A percentile compares a stretch with the other conserved stretches of the same genome.
Conservation (phyloP, 1,140 invertebrate genomes). For the Conus ventricosus region DNA sequence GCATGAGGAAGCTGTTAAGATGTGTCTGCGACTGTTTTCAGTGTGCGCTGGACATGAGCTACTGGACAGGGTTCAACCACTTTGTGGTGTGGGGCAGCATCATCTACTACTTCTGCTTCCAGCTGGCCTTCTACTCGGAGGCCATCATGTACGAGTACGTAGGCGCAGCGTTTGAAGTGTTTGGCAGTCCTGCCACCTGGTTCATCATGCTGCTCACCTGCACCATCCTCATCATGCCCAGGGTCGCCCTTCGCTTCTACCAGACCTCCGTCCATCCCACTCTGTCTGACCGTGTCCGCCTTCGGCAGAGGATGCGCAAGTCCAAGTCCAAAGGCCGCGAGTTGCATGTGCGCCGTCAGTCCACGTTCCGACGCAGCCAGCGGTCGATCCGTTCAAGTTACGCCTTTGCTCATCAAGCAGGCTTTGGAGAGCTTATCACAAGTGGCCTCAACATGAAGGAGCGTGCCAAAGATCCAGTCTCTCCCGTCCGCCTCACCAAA, state of each 20-base stretch:
- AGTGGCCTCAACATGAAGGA: conserved; percentile 95
- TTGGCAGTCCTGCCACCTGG: conserved; percentile 92
- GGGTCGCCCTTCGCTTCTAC: conserved; percentile 88
- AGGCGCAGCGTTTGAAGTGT: conserved; percentile 67
- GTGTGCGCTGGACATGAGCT: conserved; percentile 97
- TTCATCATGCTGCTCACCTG: conserved; percentile 93
- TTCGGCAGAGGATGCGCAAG: conserved; percentile 81
- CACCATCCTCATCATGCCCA: conserved; percentile 90
- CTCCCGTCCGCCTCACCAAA: conserved; percentile 59
- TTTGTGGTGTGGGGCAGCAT: conserved; percentile 98
- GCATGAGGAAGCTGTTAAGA: too few relatives aligned
- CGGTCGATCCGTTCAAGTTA: conserved; percentile 95
- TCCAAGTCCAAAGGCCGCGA: conserved; percentile 80
- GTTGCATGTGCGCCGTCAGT: conserved; percentile 85
- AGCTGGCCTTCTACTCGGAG: conserved; percentile 77
- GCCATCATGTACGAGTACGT: conserved; percentile 70
- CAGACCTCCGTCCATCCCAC: conserved; percentile 82
- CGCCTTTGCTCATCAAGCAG: conserved; percentile 97
- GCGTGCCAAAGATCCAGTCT: conserved; percentile 40
- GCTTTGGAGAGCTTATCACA: conserved; percentile 97
- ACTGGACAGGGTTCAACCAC: conserved; percentile 99
- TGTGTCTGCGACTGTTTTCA: conserved; percentile 73
- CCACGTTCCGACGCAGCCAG: conserved; percentile 85
- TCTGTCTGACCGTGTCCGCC: conserved; percentile 91
- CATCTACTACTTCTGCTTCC: conserved; percentile 92